Conservation (phyloP, 1,140 invertebrate species). For the Mycetomoellerius zeteki region DNA sequence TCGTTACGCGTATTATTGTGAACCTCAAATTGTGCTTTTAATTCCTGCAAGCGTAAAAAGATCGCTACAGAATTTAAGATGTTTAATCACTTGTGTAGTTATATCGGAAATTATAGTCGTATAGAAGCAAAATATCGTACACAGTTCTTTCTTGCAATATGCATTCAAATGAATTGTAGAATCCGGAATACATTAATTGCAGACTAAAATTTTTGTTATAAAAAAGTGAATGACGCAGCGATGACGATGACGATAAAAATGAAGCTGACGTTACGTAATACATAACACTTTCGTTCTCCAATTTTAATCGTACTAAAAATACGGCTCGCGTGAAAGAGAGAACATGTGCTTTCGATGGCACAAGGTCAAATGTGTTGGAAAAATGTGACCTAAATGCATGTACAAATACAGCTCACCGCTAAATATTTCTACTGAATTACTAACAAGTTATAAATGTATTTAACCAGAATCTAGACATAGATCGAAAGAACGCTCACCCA, state of each 20-base stretch:
- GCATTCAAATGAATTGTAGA: neutral
- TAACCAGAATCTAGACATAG: neutral
- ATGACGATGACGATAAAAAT: neutral
- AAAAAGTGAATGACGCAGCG: too few species aligned
- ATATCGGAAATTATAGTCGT: neutral
- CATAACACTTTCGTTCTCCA: neutral
- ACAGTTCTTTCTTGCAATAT: neutral
- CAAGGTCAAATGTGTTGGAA: slow-evolving; percentile 42
- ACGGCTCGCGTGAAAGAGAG: slow-evolving; percentile 12
- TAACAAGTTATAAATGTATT: slow-evolving; percentile 18
- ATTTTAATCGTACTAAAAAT: slow-evolving; percentile 46
- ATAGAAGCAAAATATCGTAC: neutral
- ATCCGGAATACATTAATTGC: neutral
- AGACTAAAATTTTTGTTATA: neutral
- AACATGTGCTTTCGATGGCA: slow-evolving; percentile 19
- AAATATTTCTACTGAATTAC: slow-evolving; percentile 11
- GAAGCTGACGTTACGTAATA: slow-evolving; percentile 9
- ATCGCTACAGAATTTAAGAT: neutral
- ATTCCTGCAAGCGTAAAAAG: slow-evolving; percentile 87
- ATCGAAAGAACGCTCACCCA: slow-evolving; percentile 88
- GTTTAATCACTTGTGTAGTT: neutral
- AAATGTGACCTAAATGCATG: slow-evolving; percentile 32
- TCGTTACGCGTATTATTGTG: slow-evolving; percentile 93
- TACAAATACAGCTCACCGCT: neutral
- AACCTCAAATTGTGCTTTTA: slow-evolving; percentile 95